A percentile compares a stretch with the other conserved stretches of the same genome.
These are phyloP conservation scores for Parauchenoglanis ngamensis DNA, from an alignment of 2,797 vertebrate species.

Conservation along the genomic window DNA sequence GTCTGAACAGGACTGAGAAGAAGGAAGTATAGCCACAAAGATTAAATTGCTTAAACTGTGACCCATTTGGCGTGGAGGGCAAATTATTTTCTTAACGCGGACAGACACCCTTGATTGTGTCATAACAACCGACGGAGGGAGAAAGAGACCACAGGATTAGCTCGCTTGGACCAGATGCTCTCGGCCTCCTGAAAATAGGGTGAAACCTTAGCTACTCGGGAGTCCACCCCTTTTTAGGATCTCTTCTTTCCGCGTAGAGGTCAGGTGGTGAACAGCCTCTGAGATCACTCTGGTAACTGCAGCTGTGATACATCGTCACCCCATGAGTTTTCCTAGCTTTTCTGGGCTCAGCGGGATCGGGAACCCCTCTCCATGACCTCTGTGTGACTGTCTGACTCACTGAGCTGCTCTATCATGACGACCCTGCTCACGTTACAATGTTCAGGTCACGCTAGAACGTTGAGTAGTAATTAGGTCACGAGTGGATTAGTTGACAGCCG, in stretches of 20 bases:
- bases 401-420: conserved; percentile 13
- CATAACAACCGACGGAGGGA: neutral
- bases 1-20: neutral
- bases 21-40: neutral
- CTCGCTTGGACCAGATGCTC: neutral
- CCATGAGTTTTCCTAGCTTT: neutral
- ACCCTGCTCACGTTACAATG: neutral
- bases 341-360: neutral
- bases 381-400: conserved; percentile 19
- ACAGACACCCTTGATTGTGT: neutral
- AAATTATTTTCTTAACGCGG: neutral
- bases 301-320: conserved; percentile 17
- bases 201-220: neutral
- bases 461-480: neutral
- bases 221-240: neutral
- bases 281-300: conserved; percentile 21
- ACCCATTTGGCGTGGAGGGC: neutral
- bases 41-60: no score
- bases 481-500: neutral
- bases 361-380: conserved; percentile 11
- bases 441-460: neutral
- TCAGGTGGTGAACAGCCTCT: neutral
- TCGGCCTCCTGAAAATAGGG: neutral
- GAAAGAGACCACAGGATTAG: neutral
- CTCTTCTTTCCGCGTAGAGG: neutral